A percentile compares a stretch with the other conserved stretches of the same genome.
Conservation (phyloP, 2,113 vertebrate genomes). For the Lampris megalopsis region DNA sequence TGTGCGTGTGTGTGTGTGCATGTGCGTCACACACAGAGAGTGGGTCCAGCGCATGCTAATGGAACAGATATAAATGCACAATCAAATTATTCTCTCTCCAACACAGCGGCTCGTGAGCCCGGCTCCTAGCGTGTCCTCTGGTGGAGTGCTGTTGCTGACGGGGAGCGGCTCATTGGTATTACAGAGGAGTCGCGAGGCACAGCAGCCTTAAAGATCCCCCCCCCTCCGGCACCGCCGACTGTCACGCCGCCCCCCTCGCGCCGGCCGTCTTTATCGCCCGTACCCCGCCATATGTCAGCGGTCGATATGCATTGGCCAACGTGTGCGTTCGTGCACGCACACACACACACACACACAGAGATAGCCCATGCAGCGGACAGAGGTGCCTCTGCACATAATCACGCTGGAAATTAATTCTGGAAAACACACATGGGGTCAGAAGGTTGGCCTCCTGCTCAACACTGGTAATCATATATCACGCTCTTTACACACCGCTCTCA, state of each 20-base stretch:
- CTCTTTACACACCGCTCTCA: slow-evolving; percentile 57
- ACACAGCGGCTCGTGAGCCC: no score
- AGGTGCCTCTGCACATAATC: not conserved
- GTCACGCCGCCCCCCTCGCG: slow-evolving; percentile 34
- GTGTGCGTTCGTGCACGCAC: not conserved
- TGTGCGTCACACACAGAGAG: slow-evolving; percentile 41
- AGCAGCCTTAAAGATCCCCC: slow-evolving; percentile 58
- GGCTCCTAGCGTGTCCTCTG: slow-evolving; percentile 30
- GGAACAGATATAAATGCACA: slow-evolving; percentile 10
- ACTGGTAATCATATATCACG: slow-evolving; percentile 51
- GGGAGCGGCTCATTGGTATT: slow-evolving; percentile 73
- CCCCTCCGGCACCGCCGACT: slow-evolving; percentile 53
- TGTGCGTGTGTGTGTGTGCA: slow-evolving; percentile 19
- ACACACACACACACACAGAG: not conserved
- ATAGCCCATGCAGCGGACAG: not conserved
- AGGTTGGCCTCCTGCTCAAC: slow-evolving; percentile 33
- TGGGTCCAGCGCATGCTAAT: slow-evolving; percentile 43
- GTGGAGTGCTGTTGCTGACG: slow-evolving; percentile 53
- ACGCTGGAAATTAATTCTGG: slow-evolving; percentile 39
- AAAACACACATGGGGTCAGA: slow-evolving; percentile 29
- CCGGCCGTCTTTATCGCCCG: slow-evolving; percentile 22
- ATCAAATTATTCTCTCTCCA: no score
- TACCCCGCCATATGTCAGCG: not conserved
- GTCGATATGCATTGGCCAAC: not conserved
- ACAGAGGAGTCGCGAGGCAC: slow-evolving; percentile 54